Evolutionary conservation across 2,113 vertebrate genomes (phyloP).

Genomic region (Grammatotria lemairii): DNA sequence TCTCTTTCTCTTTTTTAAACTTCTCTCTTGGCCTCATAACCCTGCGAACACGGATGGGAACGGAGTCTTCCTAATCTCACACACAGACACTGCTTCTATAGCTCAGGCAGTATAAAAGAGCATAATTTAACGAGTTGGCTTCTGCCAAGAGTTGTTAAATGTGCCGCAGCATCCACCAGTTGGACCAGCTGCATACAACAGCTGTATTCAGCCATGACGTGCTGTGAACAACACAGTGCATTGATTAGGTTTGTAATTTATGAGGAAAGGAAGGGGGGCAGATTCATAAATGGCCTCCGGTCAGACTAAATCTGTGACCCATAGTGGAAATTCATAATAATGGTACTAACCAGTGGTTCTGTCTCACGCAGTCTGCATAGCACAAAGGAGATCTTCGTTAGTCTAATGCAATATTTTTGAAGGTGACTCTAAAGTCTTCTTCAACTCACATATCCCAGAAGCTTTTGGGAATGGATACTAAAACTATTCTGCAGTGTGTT

Average conservation of each 20-base stretch:
- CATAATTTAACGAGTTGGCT: neutral
- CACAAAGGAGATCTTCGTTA: neutral
- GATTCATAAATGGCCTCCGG: neutral
- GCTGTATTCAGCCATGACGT: neutral
- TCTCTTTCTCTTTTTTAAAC: neutral
- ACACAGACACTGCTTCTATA: neutral
- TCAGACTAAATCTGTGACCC: neutral
- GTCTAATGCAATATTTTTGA: neutral
- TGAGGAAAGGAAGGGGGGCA: rapidly evolving
- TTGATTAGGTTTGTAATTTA: neutral
- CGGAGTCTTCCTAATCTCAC: neutral
- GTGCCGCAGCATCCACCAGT: neutral
- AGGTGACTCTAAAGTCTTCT: neutral
- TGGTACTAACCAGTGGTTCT: neutral
- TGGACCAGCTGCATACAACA: neutral
- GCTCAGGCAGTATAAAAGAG: neutral
- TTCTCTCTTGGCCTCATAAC: neutral
- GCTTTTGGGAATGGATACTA: neutral
- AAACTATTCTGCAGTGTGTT: neutral
- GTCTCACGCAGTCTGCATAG: neutral
- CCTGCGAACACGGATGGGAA: neutral
- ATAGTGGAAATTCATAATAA: neutral
- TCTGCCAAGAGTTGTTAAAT: neutral
- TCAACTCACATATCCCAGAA: neutral
- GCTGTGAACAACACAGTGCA: neutral